These are phyloP conservation scores for Aquatica leii DNA, from an alignment of 2,888 invertebrate genomes.

Conservation along the genomic window DNA sequence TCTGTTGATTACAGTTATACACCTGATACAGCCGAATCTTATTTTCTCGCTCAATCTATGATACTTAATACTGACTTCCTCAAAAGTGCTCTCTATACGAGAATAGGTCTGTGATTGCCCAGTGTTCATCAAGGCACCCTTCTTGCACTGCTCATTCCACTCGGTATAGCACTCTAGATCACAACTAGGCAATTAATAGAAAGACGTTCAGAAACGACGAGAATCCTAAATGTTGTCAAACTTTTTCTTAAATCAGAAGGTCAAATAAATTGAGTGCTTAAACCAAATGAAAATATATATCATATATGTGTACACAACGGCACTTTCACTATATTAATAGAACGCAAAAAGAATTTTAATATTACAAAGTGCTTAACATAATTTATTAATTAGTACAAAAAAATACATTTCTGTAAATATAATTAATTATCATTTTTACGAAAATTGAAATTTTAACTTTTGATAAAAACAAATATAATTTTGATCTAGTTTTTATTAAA, in stretches of 20 bases:
- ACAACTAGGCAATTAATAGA: conserved; percentile 61
- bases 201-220: conserved; percentile 57
- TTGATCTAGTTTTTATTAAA: too few species aligned
- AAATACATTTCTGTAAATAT: too few species aligned
- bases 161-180: conserved; percentile 55
- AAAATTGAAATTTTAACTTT: too few species aligned
- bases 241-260: conserved; percentile 21
- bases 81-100: conserved; percentile 57
- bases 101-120: conserved; percentile 60
- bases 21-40: conserved; percentile 15
- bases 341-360: too few species aligned
- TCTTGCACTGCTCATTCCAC: conserved; percentile 42
- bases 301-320: not conserved
- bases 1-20: not conserved
- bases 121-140: conserved; percentile 59
- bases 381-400: too few species aligned
- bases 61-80: conserved; percentile 55
- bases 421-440: too few species aligned
- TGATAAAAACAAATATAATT: too few species aligned
- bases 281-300: too few species aligned
- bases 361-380: too few species aligned
- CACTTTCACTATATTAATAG: too few species aligned
- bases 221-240: conserved; percentile 56
- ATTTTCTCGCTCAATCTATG: conserved; percentile 20
- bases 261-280: not conserved